Evolutionary conservation across 2,113 vertebrate genomes (phyloP).

Genomic region (Gymnorhina tibicen): DNA sequence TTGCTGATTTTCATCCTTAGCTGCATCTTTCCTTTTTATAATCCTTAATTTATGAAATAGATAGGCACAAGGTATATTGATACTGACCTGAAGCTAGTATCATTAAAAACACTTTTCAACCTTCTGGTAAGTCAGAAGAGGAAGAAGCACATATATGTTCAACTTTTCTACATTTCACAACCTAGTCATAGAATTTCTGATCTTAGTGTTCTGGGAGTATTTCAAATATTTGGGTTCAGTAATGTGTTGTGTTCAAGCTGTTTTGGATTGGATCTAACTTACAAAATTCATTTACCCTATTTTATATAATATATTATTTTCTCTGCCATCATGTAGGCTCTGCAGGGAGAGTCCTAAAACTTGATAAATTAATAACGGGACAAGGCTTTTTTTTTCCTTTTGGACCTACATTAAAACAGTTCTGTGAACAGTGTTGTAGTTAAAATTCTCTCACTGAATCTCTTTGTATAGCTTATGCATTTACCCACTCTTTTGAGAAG

Average conservation of each 20-base stretch:
- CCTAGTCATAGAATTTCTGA: not conserved
- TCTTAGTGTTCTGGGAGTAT: not conserved
- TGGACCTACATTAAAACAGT: not conserved
- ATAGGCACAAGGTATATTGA: not conserved
- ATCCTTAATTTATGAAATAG: not conserved
- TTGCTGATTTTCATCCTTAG: not conserved
- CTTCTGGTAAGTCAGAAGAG: not conserved
- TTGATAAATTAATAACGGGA: not conserved
- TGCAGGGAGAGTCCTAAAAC: not conserved
- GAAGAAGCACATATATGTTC: not conserved
- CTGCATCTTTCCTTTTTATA: not conserved
- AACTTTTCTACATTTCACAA: not conserved
- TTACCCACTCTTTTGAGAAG: not conserved
- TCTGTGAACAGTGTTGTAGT: not conserved
- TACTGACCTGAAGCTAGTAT: not conserved
- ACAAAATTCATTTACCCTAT: not conserved
- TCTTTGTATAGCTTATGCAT: not conserved
- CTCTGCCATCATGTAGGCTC: not conserved
- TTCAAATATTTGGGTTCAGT: not conserved
- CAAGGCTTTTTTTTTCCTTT: not conserved
- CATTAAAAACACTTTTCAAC: not conserved
- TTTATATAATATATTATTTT: not conserved
- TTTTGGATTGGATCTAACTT: not conserved
- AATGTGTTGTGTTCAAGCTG: not conserved
- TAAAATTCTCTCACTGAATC: not conserved